Evolutionary conservation across 2,888 invertebrate genomes (phyloP).

Genomic region (Nymphalis polychloros): DNA sequence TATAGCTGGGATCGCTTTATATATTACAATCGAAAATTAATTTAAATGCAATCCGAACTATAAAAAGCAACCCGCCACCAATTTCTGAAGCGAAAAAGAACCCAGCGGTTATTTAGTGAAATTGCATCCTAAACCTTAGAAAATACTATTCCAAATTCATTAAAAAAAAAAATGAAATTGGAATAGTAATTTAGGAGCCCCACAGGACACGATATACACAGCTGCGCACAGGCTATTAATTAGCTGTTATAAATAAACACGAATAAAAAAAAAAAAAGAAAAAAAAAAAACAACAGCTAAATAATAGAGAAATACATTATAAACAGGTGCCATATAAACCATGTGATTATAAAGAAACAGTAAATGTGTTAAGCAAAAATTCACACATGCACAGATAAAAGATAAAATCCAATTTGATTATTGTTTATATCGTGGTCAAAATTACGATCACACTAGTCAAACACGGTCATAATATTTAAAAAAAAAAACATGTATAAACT

Average conservation of each 20-base stretch:
- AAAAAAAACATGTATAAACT: constrained; percentile 10
- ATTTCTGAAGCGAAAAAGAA: constrained; percentile 61
- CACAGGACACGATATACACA: constrained; percentile 77
- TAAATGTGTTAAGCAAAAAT: constrained; percentile 27
- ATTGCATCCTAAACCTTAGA: constrained; percentile 42
- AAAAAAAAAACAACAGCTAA: constrained; percentile 67
- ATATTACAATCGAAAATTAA: constrained; percentile 5
- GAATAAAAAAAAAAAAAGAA: constrained; percentile 35
- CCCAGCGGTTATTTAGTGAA: constrained; percentile 63
- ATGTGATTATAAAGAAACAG: constrained; percentile 39
- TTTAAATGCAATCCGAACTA: constrained; percentile 44
- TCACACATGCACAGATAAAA: constrained; percentile 41
- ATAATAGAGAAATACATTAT: constrained; percentile 54
- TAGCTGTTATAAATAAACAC: constrained; percentile 67
- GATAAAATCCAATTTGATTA: not conserved
- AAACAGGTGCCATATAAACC: constrained; percentile 45
- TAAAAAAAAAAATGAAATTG: constrained; percentile 30
- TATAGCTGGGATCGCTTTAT: constrained; percentile 49
- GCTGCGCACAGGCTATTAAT: constrained; percentile 76
- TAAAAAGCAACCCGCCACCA: constrained; percentile 70
- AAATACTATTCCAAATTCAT: constrained; percentile 32
- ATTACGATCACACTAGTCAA: not conserved
- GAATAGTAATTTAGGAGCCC: constrained; percentile 62
- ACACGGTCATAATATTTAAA: constrained; percentile 1
- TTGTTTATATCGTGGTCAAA: not conserved